These are phyloP conservation scores for Pteronura brasiliensis DNA, from an alignment of 2,113 vertebrate species.

Conservation along the genomic window DNA sequence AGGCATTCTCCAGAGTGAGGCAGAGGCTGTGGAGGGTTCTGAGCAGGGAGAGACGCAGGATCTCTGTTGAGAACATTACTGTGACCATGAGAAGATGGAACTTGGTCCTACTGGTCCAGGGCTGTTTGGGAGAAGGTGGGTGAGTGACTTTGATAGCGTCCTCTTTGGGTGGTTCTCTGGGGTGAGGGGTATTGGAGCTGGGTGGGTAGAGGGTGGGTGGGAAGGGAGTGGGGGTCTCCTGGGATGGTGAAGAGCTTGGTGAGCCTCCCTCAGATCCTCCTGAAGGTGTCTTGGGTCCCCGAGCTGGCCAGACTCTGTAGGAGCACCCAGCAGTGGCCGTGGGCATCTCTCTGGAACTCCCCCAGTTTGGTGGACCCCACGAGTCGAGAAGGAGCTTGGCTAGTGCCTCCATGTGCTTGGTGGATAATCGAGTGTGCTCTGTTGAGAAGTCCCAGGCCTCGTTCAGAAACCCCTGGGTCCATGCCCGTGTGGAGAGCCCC, in stretches of 20 bases:
- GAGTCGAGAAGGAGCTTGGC: neutral
- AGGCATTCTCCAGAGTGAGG: neutral
- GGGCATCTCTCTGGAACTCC: neutral
- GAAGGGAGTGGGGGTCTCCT: neutral
- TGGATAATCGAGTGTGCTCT: neutral
- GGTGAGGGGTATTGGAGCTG: neutral
- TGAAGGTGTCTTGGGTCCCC: neutral
- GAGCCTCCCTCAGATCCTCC: too few relatives aligned
- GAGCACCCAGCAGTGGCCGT: accelerated
- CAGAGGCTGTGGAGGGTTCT: too few relatives aligned
- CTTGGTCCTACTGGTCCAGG: neutral
- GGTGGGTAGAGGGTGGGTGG: accelerated
- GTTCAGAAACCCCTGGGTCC: neutral
- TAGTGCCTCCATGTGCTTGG: neutral
- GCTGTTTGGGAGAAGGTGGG: neutral
- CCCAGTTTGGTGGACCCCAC: accelerated
- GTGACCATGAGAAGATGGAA: neutral
- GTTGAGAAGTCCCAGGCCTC: neutral
- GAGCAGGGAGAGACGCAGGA: accelerated
- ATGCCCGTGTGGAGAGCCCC: neutral
- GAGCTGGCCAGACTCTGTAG: neutral
- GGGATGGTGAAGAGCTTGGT: neutral
- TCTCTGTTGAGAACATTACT: too few relatives aligned
- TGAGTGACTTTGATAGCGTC: neutral
- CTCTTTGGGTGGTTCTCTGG: neutral